Base-by-base conservation (phyloP, 2,888 invertebrate species). In the Beris morrisii region DNA sequence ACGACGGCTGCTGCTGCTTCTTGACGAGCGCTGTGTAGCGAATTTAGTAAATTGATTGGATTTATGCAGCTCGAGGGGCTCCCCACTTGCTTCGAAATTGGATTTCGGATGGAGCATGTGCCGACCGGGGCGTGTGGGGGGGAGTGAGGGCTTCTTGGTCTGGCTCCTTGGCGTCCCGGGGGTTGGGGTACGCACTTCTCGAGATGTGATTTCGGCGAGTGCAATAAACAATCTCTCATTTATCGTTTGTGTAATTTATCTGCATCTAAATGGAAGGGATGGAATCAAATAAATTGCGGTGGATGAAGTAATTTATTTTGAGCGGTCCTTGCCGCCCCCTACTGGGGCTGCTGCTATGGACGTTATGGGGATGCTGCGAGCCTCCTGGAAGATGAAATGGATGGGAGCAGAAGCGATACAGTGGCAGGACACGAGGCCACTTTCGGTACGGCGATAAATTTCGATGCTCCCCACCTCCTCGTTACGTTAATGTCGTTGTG, bases 271-370 rank as follows among this genome's bases (percentile, higher is more conserved):
- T 32, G 48, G 64, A 57, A 57, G 58, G 67, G 65, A 65, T 46
- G 65, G 65, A 67, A 69, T 67, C 48, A 63, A 69, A 69, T 69
- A 69, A 64, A 69, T 69, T 69, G 69, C 63, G 31, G 56, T 65
- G 67, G 69, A 69, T 69, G 63, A 69, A 67, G 65, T 67, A 64
- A 69, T 67, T 69, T 69, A 65, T 69, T 52, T 54, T 44, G 46
- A 50, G 50, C 38, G 61, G 22, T 50, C 45, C 28, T 6, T 58
- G 28, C 32, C 58, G 58, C 58, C 45, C 44, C 45, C 15, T 58
- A 9, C 38, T 38, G 38, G 38, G 44, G 45, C 11, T 12, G 53
- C 28, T n/a, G 50, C 38, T n/a, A 9, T 15, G 15, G 54, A 31
- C 44, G 61, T 46, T 53, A 15, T 54, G 54, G 53, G 54, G 63